Evolutionary conservation across 2,888 invertebrate species (phyloP).

Genomic region (Panzeria rudis): DNA sequence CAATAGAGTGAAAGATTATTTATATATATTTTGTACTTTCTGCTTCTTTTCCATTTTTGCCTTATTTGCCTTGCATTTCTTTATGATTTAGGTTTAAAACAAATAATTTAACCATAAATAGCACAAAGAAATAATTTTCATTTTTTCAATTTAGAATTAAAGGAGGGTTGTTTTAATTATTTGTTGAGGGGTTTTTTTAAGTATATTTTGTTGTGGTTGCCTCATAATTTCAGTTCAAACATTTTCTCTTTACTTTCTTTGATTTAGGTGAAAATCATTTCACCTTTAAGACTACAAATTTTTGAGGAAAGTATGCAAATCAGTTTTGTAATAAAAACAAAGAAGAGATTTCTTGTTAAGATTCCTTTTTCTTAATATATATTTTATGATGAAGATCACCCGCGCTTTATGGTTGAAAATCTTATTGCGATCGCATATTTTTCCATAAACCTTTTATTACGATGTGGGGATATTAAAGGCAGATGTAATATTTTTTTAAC

Average conservation of each 20-base stretch:
- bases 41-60: constrained; percentile 8
- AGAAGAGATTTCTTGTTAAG: neutral
- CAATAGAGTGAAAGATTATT: constrained; percentile 62
- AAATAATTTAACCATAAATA: constrained; percentile 13
- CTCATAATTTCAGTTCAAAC: neutral
- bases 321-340: neutral
- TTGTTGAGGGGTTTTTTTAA: too few relatives aligned
- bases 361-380: neutral
- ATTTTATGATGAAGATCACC: constrained; percentile 18
- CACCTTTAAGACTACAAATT: constrained; percentile 35
- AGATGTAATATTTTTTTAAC: constrained; percentile 22
- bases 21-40: constrained; percentile 43
- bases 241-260: neutral
- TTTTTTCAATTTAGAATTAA: neutral
- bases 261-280: constrained; percentile 7
- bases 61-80: constrained; percentile 3
- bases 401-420: constrained; percentile 38
- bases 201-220: constrained; percentile 10
- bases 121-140: neutral
- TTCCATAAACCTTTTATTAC: neutral
- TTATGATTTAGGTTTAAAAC: constrained; percentile 20
- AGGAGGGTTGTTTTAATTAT: constrained; percentile 16
- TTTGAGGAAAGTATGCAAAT: constrained; percentile 45
- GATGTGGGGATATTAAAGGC: neutral
- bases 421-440: neutral